Base-by-base conservation (phyloP, 2,888 invertebrate genomes). In the Rhamnusium bicolor region DNA sequence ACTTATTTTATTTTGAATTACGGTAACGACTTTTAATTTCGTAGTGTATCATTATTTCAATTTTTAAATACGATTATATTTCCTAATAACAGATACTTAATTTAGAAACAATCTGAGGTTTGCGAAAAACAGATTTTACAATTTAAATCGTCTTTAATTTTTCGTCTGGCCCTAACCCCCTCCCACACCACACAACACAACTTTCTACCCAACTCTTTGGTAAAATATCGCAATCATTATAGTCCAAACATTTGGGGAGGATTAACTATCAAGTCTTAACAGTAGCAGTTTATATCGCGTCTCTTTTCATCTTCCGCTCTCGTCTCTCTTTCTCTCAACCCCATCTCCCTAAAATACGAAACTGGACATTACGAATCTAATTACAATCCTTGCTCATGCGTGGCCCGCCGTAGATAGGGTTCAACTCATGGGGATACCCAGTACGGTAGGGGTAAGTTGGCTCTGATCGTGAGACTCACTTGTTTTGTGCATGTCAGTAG, bases 361-460 rank as follows among this genome's bases (percentile, higher is more conserved):
- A 89, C 88, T 88, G 89, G 89, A 89, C 89, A 89, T 89, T 89
- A 88, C 88, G 88, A 89, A 89, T 89, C 89, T 89, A 89, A 89
- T 89, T 89, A 89, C 87, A 87, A 88, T 88, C 88, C 88, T 88
- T 87, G 88, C 88, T 88, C 89, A 88, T 89, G 88, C 88, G 88
- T 88, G 86, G 85, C 85, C 86, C 84, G 77, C 81, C 82, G 82
- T 81, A 84, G 83, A 84, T 83, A 83, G 84, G 84, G 83, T 84
- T 83, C 83, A 79, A 84, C 84, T 85, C 85, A 83, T 84, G 82
- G 85, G 85, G 85, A 81, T 80, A 78, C 78, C 82, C 82, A 83
- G 80, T 82, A 87, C 88, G 89, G 85, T 85, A 85, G 85, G 85
- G 85, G 84, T 85, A 85, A 85, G 85, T 84, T 81, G 84, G 80